Conservation (phyloP, 2,797 vertebrate species). For the Threskiornis aethiopicus region DNA sequence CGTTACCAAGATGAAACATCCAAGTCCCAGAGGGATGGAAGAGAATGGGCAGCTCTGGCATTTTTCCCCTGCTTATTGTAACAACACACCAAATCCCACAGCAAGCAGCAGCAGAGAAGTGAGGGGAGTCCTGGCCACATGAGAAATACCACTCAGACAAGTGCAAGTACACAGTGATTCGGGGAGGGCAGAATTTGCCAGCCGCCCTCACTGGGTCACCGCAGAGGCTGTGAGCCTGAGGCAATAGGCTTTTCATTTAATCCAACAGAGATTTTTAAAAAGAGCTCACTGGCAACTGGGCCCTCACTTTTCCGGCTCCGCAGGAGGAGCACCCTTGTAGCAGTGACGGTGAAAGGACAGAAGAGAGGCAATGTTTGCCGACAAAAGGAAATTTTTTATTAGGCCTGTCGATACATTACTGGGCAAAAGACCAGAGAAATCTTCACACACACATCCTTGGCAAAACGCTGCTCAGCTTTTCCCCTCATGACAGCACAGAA, state of each 20-base stretch:
- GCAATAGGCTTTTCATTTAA: neutral
- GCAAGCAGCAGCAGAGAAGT: neutral
- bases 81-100: neutral
- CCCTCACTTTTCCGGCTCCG: neutral
- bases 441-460: neutral
- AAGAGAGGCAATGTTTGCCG: neutral
- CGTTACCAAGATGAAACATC: neutral
- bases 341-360: neutral
- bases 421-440: neutral
- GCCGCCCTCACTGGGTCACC: neutral
- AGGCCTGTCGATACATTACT: neutral
- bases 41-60: neutral
- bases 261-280: neutral
- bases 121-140: neutral
- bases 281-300: neutral
- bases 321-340: neutral
- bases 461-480: neutral
- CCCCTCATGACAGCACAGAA: neutral
- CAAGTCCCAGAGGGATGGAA: neutral
- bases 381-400: neutral
- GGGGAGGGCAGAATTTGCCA: neutral
- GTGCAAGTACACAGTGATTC: accelerated
- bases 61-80: neutral
- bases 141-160: neutral
- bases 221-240: neutral